Evolutionary conservation across 2,797 vertebrate genomes (phyloP), one percentile per base, ranked within the genome.

Genomic region (Ceryle rudis): DNA sequence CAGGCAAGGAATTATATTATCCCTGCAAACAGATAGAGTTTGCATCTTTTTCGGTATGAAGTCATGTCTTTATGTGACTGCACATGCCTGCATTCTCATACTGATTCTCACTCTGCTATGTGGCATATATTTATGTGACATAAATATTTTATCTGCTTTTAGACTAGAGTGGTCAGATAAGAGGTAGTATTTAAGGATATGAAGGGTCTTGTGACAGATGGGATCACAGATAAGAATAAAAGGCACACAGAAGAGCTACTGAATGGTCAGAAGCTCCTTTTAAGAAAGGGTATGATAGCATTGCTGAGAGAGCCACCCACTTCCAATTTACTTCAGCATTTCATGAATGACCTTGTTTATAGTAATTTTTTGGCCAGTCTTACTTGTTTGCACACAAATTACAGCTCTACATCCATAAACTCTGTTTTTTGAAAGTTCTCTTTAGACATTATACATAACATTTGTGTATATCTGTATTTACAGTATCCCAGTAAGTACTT

Each of bases 141-240:
- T 41, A 65, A 85, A 71, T 78, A 90, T 81, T 93, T 92, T 51
- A 78, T 81, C 65, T 83, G 17, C 25, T 91, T 89, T 94, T 92
- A 42, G 18, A 81, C 15, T 39, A 58, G 7, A 74, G 39, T 47
- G 42, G 60, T 80, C 79, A 66, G 60, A 33, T 35, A 80, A 81
- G 57, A 74, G 23, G 25, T 58, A 90, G 33, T 79, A 81, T 83
- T 71, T 69, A 89, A 89, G 46, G 71, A 83, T 23, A 31, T 5
- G 54, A 58, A 72, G 61, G 20, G 39, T 81, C 91, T 92, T 83
- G 80, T 88, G 85, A 93, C 29, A 69, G 57, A 91, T 93, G 42
- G 35, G 14, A 44, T 95, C 51, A 79, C 55, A 86, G 79, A 95
- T 87, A 87, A 71, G 74, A 81, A 81, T 58, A 66, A 81, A 92